These are phyloP conservation scores for Haliclona indistincta DNA, from an alignment of 37 sponge, comb jelly and placozoan genomes.

Conservation along the genomic window DNA sequence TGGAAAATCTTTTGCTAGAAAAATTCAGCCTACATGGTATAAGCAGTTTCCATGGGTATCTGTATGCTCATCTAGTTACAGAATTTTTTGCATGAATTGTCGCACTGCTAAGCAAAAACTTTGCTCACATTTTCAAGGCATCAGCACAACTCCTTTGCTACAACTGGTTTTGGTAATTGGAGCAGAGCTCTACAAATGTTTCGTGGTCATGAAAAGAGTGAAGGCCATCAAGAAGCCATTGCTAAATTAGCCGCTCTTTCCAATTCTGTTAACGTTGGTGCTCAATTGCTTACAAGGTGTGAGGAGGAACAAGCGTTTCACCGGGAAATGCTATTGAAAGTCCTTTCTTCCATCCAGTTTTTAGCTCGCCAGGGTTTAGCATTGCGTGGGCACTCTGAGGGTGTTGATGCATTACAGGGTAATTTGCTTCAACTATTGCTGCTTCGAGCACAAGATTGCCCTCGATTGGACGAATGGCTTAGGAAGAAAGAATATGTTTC, in stretches of 20 bases:
- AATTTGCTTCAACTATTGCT: slow-evolving; percentile 46
- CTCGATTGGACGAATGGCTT: slow-evolving; percentile 24
- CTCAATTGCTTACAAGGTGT: neutral
- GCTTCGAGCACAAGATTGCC: slow-evolving; percentile 19
- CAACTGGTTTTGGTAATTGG: slow-evolving; percentile 41
- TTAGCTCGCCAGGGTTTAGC: slow-evolving; percentile 46
- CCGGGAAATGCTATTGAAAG: slow-evolving; percentile 29
- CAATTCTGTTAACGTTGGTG: neutral
- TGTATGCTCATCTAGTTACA: no score
- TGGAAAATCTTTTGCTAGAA: no score
- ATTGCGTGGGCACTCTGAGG: slow-evolving; percentile 45
- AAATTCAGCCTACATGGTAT: no score
- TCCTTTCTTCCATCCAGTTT: slow-evolving; percentile 20
- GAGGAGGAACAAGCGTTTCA: slow-evolving; percentile 5
- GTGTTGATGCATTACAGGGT: no score
- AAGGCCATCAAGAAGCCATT: slow-evolving; percentile 15
- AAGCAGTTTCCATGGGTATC: no score
- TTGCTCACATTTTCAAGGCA: no score
- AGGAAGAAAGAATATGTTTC: slow-evolving; percentile 19
- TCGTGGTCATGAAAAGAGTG: slow-evolving; percentile 1
- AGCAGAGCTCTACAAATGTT: slow-evolving; percentile 11
- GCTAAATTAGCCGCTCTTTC: neutral
- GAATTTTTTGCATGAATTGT: no score
- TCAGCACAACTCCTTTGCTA: no score
- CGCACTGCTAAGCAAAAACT: no score